phyloP scores from a whole-genome alignment of 2,888 invertebrate genomes.

The Empis stercorea region DNA sequence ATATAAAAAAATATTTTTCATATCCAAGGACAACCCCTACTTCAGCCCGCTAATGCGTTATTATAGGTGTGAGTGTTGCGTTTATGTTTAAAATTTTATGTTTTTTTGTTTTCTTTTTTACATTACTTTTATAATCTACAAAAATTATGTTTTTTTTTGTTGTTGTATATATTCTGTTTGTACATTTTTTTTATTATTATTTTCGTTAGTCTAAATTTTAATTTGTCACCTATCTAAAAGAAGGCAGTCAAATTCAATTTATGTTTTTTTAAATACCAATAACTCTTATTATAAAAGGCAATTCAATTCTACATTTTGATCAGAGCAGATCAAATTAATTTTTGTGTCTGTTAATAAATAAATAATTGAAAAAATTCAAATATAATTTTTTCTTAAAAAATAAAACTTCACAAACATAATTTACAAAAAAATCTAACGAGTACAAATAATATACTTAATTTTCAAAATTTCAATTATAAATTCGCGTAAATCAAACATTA shows the following conservation, averaged over 20 bases:
- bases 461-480: too few species aligned
- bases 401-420: too few species aligned
- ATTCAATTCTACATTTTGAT: slow-evolving; percentile 16
- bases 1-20: neutral
- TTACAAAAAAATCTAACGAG: too few species aligned
- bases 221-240: neutral
- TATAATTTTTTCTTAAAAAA: too few species aligned
- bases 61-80: too few species aligned
- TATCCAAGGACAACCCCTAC: slow-evolving; percentile 1
- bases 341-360: neutral
- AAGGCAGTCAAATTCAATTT: neutral
- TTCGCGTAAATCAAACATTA: too few species aligned
- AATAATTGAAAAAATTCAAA: too few species aligned
- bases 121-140: neutral
- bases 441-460: too few species aligned
- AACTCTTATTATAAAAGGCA: slow-evolving; percentile 16
- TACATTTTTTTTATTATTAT: neutral
- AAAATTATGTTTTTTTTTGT: neutral
- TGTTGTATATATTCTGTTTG: neutral
- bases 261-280: slow-evolving; percentile 12
- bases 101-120: neutral
- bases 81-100: neutral
- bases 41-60: neutral
- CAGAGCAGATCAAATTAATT: slow-evolving; percentile 10
- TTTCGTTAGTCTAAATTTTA: neutral